Evolutionary conservation across 2,113 vertebrate species (phyloP).

Genomic region (Gobius niger): DNA sequence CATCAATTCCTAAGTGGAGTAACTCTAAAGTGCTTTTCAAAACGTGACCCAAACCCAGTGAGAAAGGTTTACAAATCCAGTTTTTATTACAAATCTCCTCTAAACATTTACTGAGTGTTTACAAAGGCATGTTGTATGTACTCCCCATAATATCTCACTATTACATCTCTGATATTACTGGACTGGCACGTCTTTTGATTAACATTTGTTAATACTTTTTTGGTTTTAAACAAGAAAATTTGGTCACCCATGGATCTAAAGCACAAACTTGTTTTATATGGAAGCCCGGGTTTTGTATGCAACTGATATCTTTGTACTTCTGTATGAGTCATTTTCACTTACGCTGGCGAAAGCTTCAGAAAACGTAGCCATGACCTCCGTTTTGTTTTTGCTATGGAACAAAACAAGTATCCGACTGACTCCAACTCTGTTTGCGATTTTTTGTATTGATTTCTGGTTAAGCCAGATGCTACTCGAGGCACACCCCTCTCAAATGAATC

Average conservation of each 20-base stretch:
- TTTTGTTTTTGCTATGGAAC: not conserved
- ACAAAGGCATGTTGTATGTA: slow-evolving; percentile 64
- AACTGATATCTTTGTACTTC: slow-evolving; percentile 10
- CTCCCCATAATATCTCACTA: slow-evolving; percentile 33
- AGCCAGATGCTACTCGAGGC: not conserved
- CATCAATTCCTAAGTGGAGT: no score
- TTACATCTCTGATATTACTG: slow-evolving; percentile 56
- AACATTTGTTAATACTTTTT: slow-evolving; percentile 25
- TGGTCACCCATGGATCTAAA: slow-evolving; percentile 15
- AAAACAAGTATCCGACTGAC: not conserved
- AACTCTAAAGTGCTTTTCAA: slow-evolving; percentile 7
- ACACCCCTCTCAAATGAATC: not conserved
- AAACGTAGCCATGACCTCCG: not conserved
- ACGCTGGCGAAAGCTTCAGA: not conserved
- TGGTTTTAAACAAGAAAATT: slow-evolving; percentile 22
- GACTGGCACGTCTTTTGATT: slow-evolving; percentile 57
- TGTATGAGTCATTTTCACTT: not conserved
- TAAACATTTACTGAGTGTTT: slow-evolving; percentile 51
- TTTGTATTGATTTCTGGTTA: not conserved
- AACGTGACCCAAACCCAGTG: not conserved
- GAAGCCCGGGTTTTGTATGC: slow-evolving; percentile 8
- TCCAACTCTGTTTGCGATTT: not conserved
- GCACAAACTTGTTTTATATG: slow-evolving; percentile 31
- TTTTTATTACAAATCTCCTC: slow-evolving; percentile 38
- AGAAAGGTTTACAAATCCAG: slow-evolving; percentile 19